phyloP scores from a whole-genome alignment of 1,140 invertebrate genomes.

The Zaprionus tsacasi region DNA sequence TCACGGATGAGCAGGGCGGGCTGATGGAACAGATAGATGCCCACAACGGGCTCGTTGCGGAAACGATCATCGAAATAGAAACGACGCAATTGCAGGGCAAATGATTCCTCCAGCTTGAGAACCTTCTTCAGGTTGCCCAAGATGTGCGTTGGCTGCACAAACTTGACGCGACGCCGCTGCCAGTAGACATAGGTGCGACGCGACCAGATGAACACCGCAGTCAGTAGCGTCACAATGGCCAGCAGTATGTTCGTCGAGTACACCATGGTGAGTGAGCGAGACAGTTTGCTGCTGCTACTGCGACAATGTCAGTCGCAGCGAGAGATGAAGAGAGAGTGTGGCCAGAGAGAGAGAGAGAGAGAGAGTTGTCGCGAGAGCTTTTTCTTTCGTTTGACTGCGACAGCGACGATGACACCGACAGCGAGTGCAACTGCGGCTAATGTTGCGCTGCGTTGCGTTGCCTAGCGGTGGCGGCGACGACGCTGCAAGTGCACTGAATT shows the following conservation, averaged over 20 bases:
- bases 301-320: conserved; percentile 1
- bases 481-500: not conserved
- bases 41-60: conserved; percentile 79
- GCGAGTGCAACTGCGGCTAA: conserved; percentile 8
- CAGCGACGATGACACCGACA: not conserved
- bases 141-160: conserved; percentile 73
- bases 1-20: conserved; percentile 85
- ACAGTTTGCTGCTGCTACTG: conserved; percentile 27
- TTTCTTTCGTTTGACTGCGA: conserved; percentile 9
- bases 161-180: conserved; percentile 79
- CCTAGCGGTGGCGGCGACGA: not conserved
- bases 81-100: conserved; percentile 70
- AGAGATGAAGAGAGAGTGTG: not conserved
- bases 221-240: conserved; percentile 74
- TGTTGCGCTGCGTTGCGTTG: too few species aligned
- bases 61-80: conserved; percentile 74
- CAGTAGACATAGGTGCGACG: conserved; percentile 82
- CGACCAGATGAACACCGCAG: conserved; percentile 77
- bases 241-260: conserved; percentile 76
- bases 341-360: not conserved
- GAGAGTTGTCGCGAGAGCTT: not conserved
- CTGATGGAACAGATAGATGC: conserved; percentile 84
- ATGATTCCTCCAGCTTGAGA: conserved; percentile 70
- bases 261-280: conserved; percentile 61
- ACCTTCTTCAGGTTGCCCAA: conserved; percentile 77